Evolutionary conservation across 2,797 vertebrate genomes (phyloP).

Genomic region (Cichlasoma orientale): DNA sequence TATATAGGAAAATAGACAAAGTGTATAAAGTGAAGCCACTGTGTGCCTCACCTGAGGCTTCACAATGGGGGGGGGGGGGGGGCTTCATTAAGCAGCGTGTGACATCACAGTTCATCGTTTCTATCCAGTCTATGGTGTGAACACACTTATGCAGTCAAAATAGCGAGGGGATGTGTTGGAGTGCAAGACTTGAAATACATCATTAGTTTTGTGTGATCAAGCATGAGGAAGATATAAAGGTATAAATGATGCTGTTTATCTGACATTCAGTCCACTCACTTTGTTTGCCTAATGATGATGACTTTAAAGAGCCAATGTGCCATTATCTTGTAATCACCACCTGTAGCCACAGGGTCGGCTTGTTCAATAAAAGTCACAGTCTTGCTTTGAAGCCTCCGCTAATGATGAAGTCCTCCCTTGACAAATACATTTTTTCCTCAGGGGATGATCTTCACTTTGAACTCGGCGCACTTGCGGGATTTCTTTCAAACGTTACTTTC

Average conservation of each 20-base stretch:
- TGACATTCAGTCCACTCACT: neutral
- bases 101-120: neutral
- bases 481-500: slow-evolving; percentile 18
- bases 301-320: neutral
- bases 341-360: neutral
- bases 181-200: neutral
- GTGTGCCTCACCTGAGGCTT: neutral
- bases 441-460: neutral
- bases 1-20: neutral
- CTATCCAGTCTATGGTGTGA: neutral
- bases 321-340: neutral
- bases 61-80: neutral
- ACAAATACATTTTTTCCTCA: neutral
- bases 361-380: neutral
- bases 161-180: neutral
- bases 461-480: neutral
- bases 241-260: neutral
- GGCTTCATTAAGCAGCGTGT: neutral
- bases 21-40: neutral
- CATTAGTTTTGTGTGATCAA: neutral
- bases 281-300: neutral
- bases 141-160: neutral
- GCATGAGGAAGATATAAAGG: neutral
- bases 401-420: neutral
- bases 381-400: neutral